These are phyloP conservation scores for Illadopsis cleaveri DNA, from an alignment of 2,113 vertebrate species.

Conservation along the genomic window DNA sequence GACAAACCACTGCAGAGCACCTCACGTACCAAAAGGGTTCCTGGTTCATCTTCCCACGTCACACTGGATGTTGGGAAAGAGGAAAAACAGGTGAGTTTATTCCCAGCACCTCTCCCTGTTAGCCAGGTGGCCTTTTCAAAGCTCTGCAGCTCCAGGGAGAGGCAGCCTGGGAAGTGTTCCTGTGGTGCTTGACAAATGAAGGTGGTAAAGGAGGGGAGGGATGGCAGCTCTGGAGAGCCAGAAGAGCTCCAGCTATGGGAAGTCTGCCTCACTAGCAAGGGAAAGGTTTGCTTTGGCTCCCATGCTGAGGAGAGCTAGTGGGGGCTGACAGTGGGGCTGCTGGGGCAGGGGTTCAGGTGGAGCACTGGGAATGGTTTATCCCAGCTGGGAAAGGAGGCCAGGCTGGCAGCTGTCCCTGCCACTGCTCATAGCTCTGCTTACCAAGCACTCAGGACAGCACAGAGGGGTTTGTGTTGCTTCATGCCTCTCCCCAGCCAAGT, in stretches of 20 bases:
- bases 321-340: not conserved
- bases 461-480: not conserved
- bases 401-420: not conserved
- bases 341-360: not conserved
- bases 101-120: not conserved
- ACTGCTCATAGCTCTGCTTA: not conserved
- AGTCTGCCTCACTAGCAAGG: not conserved
- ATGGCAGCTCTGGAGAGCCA: not conserved
- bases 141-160: not conserved
- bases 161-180: not conserved
- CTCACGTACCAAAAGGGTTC: not conserved
- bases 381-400: not conserved
- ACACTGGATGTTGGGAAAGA: not conserved
- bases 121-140: constrained; percentile 35
- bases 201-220: not conserved
- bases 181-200: constrained; percentile 3
- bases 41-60: not conserved
- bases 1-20: not conserved
- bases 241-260: not conserved
- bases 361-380: not conserved
- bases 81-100: not conserved
- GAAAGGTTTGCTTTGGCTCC: not conserved
- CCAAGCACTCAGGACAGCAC: not conserved
- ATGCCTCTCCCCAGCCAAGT: not conserved
- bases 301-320: not conserved